Percentiles rank a stretch among this genome's conserved stretches.
phyloP scores from a whole-genome alignment of 1,140 invertebrate species.

The Globodera ellingtonae region DNA sequence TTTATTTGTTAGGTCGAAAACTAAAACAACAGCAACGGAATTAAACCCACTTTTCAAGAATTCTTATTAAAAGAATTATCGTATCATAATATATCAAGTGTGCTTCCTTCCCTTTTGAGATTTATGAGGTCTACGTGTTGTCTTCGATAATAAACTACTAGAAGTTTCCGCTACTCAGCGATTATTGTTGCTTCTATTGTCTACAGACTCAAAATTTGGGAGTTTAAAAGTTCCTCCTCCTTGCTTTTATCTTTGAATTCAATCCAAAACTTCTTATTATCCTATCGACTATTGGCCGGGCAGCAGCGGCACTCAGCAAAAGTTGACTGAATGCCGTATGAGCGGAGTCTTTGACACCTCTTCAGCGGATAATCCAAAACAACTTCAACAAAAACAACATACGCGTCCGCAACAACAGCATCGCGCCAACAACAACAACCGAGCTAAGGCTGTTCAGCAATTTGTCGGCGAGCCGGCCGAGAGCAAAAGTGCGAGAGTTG shows the following conservation, averaged over 20 bases:
- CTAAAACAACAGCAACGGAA: too few relatives aligned
- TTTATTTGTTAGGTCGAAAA: too few relatives aligned
- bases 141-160: neutral
- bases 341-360: conserved; percentile 28
- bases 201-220: neutral
- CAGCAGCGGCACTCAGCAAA: conserved; percentile 6
- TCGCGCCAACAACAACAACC: neutral
- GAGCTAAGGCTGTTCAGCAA: conserved; percentile 1
- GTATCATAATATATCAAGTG: too few relatives aligned
- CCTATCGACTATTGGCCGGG: neutral
- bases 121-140: neutral
- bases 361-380: conserved; percentile 20
- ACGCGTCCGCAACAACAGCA: neutral
- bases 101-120: too few relatives aligned
- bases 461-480: neutral
- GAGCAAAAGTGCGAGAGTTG: conserved; percentile 1
- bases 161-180: neutral
- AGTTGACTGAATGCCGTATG: conserved; percentile 35
- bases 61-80: too few relatives aligned
- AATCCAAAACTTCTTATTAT: neutral
- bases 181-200: neutral
- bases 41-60: too few relatives aligned
- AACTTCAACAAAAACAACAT: conserved; percentile 15
- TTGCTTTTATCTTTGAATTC: neutral
- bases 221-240: neutral